Conservation (phyloP, 2,113 vertebrate genomes). For the Girardinichthys multiradiatus region DNA sequence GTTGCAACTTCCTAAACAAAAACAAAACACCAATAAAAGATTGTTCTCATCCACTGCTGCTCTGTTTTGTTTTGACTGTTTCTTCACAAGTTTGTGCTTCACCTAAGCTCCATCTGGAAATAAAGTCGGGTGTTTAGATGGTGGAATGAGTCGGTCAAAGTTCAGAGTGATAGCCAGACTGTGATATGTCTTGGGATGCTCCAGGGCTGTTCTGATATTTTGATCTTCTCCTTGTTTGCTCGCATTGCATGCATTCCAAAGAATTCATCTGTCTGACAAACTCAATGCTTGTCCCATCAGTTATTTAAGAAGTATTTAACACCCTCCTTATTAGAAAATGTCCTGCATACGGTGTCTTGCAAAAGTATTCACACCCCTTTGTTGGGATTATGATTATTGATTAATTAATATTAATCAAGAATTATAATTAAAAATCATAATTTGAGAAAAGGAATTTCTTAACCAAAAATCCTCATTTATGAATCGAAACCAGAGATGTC, state of each 20-base stretch:
- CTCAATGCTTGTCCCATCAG: not conserved
- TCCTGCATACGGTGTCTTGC: not conserved
- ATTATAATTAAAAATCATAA: too few relatives aligned
- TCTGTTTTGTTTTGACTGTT: slow-evolving; percentile 21
- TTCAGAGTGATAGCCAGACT: slow-evolving; percentile 13
- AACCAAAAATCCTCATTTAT: too few relatives aligned
- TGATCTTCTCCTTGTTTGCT: slow-evolving; percentile 34
- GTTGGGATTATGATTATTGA: too few relatives aligned
- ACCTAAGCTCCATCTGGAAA: slow-evolving; percentile 22
- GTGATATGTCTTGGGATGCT: slow-evolving; percentile 21
- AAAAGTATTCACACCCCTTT: not conserved
- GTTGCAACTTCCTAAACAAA: slow-evolving; percentile 62
- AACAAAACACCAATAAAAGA: slow-evolving; percentile 80
- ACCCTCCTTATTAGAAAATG: not conserved
- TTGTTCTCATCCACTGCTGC: slow-evolving; percentile 74
- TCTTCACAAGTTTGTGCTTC: not conserved
- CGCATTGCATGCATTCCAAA: slow-evolving; percentile 49
- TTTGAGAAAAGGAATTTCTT: too few relatives aligned
- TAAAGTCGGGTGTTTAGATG: not conserved
- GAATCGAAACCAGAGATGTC: too few relatives aligned
- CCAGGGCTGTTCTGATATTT: slow-evolving; percentile 13
- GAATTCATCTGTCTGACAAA: slow-evolving; percentile 13
- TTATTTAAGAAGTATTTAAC: slow-evolving; percentile 17
- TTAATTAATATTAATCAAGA: too few relatives aligned
- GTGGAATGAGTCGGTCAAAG: slow-evolving; percentile 1